Conservation (phyloP, 2,888 invertebrate genomes). For the Chloroclystis v-ata region DNA sequence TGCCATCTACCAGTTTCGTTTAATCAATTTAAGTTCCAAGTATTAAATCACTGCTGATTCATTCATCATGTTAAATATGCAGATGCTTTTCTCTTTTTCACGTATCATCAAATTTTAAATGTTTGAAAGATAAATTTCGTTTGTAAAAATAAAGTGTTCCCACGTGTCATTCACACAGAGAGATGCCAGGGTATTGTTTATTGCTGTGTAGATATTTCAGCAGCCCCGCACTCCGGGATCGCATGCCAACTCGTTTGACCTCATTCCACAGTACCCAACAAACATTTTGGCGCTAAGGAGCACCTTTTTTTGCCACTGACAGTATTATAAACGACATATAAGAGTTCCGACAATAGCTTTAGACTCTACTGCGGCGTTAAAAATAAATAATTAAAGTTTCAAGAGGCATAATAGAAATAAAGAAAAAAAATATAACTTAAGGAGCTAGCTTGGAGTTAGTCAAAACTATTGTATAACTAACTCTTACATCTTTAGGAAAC, state of each 20-base stretch:
- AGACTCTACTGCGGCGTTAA: too few species aligned
- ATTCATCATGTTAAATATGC: slow-evolving; percentile 12
- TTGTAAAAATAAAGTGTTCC: slow-evolving; percentile 14
- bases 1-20: slow-evolving; percentile 13
- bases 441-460: too few species aligned
- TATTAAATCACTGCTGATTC: slow-evolving; percentile 24
- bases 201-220: slow-evolving; percentile 50
- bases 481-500: too few species aligned
- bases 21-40: slow-evolving; percentile 27
- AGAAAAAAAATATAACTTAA: too few species aligned
- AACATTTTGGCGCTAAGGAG: too few species aligned
- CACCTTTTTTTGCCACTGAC: too few species aligned
- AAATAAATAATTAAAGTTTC: too few species aligned
- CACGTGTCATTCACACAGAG: slow-evolving; percentile 29
- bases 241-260: slow-evolving; percentile 73
- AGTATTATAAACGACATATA: too few species aligned
- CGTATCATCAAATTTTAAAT: not conserved
- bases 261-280: slow-evolving; percentile 66
- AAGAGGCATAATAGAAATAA: too few species aligned
- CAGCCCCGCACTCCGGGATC: slow-evolving; percentile 38
- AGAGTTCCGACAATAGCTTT: too few species aligned
- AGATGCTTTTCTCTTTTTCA: not conserved
- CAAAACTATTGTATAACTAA: too few species aligned
- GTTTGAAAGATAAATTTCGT: slow-evolving; percentile 11
- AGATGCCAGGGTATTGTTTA: slow-evolving; percentile 55